Percentiles rank a stretch among this genome's conserved stretches.
Conservation (phyloP, 2,113 vertebrate genomes). For the Ceratotherium simum region DNA sequence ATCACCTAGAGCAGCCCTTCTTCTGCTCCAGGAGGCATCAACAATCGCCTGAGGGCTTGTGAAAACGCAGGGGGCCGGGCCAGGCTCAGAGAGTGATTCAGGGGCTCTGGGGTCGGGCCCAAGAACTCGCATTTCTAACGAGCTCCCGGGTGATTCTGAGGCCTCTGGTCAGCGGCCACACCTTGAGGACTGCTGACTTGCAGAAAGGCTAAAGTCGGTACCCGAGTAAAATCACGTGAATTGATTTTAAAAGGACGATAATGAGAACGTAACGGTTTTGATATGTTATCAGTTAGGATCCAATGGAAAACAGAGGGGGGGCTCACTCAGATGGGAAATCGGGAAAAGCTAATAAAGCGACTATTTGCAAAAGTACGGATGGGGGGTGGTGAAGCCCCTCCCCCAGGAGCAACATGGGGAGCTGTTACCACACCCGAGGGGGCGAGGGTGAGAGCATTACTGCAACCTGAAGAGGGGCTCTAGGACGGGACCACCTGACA, state of each 20-base stretch:
- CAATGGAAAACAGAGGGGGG: background rate
- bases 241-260: background rate
- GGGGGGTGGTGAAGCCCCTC: background rate
- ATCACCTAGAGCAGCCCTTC: background rate
- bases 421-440: background rate
- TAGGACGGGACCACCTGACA: accelerated
- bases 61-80: background rate
- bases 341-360: background rate
- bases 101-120: background rate
- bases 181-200: background rate
- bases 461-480: background rate
- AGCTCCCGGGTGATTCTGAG: background rate
- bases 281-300: background rate
- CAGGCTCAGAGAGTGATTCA: background rate
- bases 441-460: too few relatives aligned
- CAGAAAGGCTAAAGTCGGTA: accelerated
- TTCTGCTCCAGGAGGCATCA: too few relatives aligned
- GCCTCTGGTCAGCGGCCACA: background rate
- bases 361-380: background rate
- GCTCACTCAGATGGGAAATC: background rate
- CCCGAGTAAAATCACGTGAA: background rate
- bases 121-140: background rate
- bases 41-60: background rate
- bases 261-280: background rate
- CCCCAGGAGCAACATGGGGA: background rate